These are phyloP conservation scores for Osmerus mordax DNA, from an alignment of 2,113 vertebrate species.

Conservation along the genomic window DNA sequence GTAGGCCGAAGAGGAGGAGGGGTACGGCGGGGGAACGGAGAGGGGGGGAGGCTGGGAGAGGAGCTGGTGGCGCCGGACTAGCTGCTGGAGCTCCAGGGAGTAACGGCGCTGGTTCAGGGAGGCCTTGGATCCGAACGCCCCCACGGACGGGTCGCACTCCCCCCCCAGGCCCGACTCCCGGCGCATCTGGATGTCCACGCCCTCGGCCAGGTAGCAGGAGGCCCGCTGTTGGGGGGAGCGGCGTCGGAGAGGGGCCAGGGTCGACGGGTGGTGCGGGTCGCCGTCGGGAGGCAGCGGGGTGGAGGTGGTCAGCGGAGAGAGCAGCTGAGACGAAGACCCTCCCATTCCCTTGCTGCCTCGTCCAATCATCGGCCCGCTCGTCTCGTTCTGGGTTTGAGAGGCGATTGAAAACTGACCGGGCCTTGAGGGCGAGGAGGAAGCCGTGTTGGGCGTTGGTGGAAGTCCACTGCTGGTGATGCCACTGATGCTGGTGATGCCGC, in stretches of 20 bases:
- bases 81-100: slow-evolving; percentile 76
- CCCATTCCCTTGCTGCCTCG: slow-evolving; percentile 55
- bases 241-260: slow-evolving; percentile 63
- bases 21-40: slow-evolving; percentile 60
- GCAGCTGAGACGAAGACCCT: slow-evolving; percentile 16
- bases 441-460: slow-evolving; percentile 41
- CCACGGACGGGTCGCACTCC: slow-evolving; percentile 55
- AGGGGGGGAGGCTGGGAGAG: slow-evolving; percentile 68
- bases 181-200: slow-evolving; percentile 60
- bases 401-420: slow-evolving; percentile 59
- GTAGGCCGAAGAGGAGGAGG: slow-evolving; percentile 28
- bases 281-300: slow-evolving; percentile 34
- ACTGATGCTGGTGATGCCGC: slow-evolving; percentile 43
- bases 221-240: slow-evolving; percentile 68
- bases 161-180: slow-evolving; percentile 59
- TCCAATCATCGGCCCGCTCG: slow-evolving; percentile 53
- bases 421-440: slow-evolving; percentile 55
- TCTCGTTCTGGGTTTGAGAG: slow-evolving; percentile 55
- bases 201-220: slow-evolving; percentile 67
- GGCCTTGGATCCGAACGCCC: slow-evolving; percentile 51
- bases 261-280: slow-evolving; percentile 51
- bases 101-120: slow-evolving; percentile 72
- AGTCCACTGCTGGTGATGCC: slow-evolving; percentile 35
- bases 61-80: slow-evolving; percentile 71
- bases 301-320: slow-evolving; percentile 50